Base-by-base conservation (phyloP, 2,113 vertebrate species). In the Aythya baeri region DNA sequence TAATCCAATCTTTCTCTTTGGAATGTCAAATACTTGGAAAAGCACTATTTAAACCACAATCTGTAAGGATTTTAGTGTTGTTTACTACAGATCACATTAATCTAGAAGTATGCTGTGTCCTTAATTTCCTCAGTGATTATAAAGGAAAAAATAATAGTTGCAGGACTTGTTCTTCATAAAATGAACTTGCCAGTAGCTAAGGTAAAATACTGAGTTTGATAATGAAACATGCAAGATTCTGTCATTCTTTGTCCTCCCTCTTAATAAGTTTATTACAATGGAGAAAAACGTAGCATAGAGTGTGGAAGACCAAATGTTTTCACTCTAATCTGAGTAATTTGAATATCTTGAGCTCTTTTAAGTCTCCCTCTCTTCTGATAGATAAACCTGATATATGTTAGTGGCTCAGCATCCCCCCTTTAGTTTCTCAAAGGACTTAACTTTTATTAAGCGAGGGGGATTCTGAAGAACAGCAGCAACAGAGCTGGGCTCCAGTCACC, bases 21-120 rank as follows among this genome's bases (percentile, higher is more conserved):
- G 17, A 32, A 20, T 17, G 23, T 50, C 52, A 85, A 32, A 2
- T 54, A 26, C 7, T 43, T 59, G 65, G 66, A 55, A 87, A 66
- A 59, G 23, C 20, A 1, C 8, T 6, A 0, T 11, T 46, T 67
- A 66, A 43, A 20, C 72, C 49, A 34, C 38, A 36, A 0, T 13
- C 50, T 2, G 0, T 13, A 41, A 85, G 74, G 41, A 9, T 61
- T 75, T 62, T 70, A 63, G 26, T 26, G 34, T 10, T 50, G 13
- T 41, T 43, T 32, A 11, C 26, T 31, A 5, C 27, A 41, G 10
- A 13, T 59, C 36, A 15, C 12, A 2, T 55, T 68, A 32, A 38
- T 75, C 86, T 61, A 46, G n/a, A 73, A 1, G 5, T 79, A 0
- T 27, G 17, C 44, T 25, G 21, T 58, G 59, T 46, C 57, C n/a